Evolutionary conservation across 2,797 vertebrate genomes (phyloP).

Genomic region (Notolabrus celidotus): DNA sequence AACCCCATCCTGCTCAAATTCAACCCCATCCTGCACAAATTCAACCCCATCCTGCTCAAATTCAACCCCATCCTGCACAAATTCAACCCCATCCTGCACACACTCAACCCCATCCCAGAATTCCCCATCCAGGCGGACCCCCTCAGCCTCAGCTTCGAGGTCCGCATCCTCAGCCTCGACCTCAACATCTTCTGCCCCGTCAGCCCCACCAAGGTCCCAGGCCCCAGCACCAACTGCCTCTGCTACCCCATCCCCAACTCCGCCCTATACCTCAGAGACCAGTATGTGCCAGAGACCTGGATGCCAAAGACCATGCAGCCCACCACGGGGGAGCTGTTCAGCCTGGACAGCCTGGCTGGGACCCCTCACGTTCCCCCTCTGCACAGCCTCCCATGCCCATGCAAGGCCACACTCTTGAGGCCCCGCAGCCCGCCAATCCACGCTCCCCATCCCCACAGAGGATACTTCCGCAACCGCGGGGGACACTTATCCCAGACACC

Average conservation of each 20-base stretch:
- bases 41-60: too few species aligned
- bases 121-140: conserved; percentile 59
- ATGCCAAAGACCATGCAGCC: conserved; percentile 93
- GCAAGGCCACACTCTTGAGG: conserved; percentile 90
- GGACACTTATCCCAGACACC: conserved; percentile 90
- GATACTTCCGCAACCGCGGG: conserved; percentile 94
- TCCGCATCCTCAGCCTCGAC: conserved; percentile 70
- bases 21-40: conserved; percentile 78
- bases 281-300: conserved; percentile 92
- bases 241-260: conserved; percentile 82
- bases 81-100: conserved; percentile 75
- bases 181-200: conserved; percentile 73
- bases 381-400: conserved; percentile 72
- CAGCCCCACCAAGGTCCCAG: conserved; percentile 80
- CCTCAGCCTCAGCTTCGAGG: conserved; percentile 65
- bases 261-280: conserved; percentile 91
- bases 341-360: conserved; percentile 88
- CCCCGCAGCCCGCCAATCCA: conserved; percentile 84
- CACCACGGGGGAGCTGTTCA: conserved; percentile 79
- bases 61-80: conserved; percentile 76
- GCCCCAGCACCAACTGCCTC: conserved; percentile 85
- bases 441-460: conserved; percentile 95
- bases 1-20: conserved; percentile 79
- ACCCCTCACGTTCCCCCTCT: conserved; percentile 82
- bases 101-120: conserved; percentile 77